A percentile compares a stretch with the other conserved stretches of the same genome.
Evolutionary conservation across 92 coral and sea anemone genomes (phyloP).

Genomic region (Palythoa caribaeorum): DNA sequence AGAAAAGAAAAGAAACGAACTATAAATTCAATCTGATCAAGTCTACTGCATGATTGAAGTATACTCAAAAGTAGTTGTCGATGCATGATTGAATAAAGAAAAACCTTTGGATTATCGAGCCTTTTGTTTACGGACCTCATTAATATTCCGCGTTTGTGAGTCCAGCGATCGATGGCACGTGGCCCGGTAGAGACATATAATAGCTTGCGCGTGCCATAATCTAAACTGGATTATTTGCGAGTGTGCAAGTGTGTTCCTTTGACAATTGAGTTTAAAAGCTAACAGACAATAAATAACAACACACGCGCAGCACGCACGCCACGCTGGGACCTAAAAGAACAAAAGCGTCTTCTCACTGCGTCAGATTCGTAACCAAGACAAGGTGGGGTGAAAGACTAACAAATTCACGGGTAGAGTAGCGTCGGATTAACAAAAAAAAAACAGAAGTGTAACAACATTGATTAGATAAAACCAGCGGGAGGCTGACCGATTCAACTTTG

Average conservation of each 20-base stretch:
- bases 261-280: constrained; percentile 79
- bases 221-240: constrained; percentile 69
- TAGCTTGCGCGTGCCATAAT: constrained; percentile 88
- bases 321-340: constrained; percentile 80
- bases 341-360: constrained; percentile 47
- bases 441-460: neutral
- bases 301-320: constrained; percentile 88
- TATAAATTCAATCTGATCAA: neutral
- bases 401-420: constrained; percentile 32
- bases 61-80: neutral
- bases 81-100: neutral
- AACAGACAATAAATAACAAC: constrained; percentile 73
- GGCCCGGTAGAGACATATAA: constrained; percentile 65
- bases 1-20: neutral
- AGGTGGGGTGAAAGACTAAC: constrained; percentile 25
- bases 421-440: constrained; percentile 45
- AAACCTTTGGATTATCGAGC: neutral
- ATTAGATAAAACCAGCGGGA: neutral
- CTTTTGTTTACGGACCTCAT: constrained; percentile 23
- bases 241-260: constrained; percentile 56
- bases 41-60: too few relatives aligned
- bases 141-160: constrained; percentile 11
- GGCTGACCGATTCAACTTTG: neutral
- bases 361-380: constrained; percentile 68
- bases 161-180: constrained; percentile 77